Conservation (phyloP, 2,888 invertebrate species). For the Amphipoea lucens region DNA sequence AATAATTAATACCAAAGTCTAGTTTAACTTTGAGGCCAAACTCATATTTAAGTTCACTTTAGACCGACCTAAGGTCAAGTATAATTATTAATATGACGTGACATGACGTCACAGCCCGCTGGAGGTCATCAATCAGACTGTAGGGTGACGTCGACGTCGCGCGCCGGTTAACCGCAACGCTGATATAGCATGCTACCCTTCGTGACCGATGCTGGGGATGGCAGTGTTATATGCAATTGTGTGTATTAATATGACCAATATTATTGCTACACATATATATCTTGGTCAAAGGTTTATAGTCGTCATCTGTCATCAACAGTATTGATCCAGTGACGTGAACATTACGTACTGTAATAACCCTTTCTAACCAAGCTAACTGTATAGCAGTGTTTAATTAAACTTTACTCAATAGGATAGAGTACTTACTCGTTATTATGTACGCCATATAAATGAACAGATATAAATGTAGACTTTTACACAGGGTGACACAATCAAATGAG, state of each 20-base stretch:
- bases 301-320: conserved; percentile 21
- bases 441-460: background rate
- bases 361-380: background rate
- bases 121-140: conserved; percentile 61
- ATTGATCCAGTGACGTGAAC: conserved; percentile 4
- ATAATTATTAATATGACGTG: conserved; percentile 55
- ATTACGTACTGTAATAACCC: background rate
- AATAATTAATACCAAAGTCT: conserved; percentile 55
- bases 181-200: conserved; percentile 83
- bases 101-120: conserved; percentile 57
- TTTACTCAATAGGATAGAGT: background rate
- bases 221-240: conserved; percentile 59
- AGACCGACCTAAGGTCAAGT: conserved; percentile 47
- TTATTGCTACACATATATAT: conserved; percentile 23
- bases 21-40: conserved; percentile 45
- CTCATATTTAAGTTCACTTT: conserved; percentile 50
- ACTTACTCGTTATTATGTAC: background rate
- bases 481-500: background rate
- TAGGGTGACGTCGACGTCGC: conserved; percentile 74
- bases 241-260: conserved; percentile 41
- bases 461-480: background rate
- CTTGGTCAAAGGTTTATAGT: background rate
- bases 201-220: conserved; percentile 66
- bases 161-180: conserved; percentile 84
- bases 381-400: background rate